phyloP scores from a whole-genome alignment of 2,113 vertebrate species.

The Vombatus ursinus region DNA sequence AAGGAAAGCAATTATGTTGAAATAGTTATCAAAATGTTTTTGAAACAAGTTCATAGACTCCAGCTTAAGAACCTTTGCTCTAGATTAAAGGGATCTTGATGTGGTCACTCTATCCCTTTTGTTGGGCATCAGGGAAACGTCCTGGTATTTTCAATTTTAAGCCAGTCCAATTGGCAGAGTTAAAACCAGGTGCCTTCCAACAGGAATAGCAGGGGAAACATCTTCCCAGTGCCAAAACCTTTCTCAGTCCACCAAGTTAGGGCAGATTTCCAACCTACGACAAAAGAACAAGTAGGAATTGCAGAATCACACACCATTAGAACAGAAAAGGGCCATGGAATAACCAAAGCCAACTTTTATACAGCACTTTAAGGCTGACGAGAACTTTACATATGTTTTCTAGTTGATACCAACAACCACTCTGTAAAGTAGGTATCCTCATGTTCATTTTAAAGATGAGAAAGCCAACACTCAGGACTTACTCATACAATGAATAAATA shows the following conservation, averaged over 20 bases:
- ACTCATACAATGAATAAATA: background rate
- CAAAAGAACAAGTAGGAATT: background rate
- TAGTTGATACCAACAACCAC: background rate
- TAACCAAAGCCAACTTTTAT: background rate
- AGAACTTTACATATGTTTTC: background rate
- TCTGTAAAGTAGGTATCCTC: background rate
- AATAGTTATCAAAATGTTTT: background rate
- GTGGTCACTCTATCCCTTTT: background rate
- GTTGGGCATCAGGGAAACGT: background rate
- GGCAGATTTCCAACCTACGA: constrained; percentile 8
- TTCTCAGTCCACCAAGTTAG: background rate
- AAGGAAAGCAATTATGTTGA: background rate
- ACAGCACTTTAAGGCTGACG: background rate
- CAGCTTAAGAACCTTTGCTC: background rate
- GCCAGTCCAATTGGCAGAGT: background rate
- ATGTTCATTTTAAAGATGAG: background rate
- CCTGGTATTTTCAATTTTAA: background rate
- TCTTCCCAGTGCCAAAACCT: background rate
- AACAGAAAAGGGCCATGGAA: background rate
- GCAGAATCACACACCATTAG: background rate
- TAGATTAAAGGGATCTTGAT: background rate
- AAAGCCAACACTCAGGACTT: background rate
- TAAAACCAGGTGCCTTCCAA: background rate
- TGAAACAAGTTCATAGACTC: background rate
- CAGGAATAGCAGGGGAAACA: background rate